Percentiles rank a stretch among this genome's conserved stretches.
phyloP scores from a whole-genome alignment of 2,888 invertebrate species.

The Mythimna pallens region DNA sequence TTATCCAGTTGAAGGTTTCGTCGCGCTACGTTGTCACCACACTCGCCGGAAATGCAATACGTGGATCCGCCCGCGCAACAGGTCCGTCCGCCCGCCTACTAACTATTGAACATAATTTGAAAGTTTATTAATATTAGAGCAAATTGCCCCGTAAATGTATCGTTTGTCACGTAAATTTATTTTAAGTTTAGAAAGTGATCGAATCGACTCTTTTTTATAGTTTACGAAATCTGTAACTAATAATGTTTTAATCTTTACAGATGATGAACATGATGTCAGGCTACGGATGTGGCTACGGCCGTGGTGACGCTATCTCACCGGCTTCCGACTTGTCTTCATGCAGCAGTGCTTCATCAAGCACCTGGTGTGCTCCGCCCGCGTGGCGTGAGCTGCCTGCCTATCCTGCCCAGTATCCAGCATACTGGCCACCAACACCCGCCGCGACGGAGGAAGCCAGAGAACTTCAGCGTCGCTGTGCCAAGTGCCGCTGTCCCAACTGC shows the following conservation, averaged over 20 bases:
- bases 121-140: constrained; percentile 68
- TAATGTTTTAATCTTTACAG: constrained; percentile 73
- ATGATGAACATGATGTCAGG: constrained; percentile 87
- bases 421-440: constrained; percentile 86
- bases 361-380: constrained; percentile 80
- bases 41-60: constrained; percentile 88
- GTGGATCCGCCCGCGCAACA: constrained; percentile 89
- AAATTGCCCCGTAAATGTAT: constrained; percentile 42
- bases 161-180: constrained; percentile 33
- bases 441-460: constrained; percentile 87
- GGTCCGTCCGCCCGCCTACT: constrained; percentile 87
- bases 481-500: constrained; percentile 95
- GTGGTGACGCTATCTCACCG: constrained; percentile 89
- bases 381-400: constrained; percentile 87
- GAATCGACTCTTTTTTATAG: neutral
- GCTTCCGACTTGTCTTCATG: constrained; percentile 85
- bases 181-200: constrained; percentile 8
- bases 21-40: constrained; percentile 87
- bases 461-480: constrained; percentile 93
- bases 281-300: constrained; percentile 85
- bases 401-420: constrained; percentile 87
- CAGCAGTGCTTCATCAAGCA: constrained; percentile 85
- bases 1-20: constrained; percentile 88
- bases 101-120: constrained; percentile 73
- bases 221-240: constrained; percentile 29